Evolutionary conservation across 2,113 vertebrate species (phyloP).

Genomic region (Gallinago jamesoni): DNA sequence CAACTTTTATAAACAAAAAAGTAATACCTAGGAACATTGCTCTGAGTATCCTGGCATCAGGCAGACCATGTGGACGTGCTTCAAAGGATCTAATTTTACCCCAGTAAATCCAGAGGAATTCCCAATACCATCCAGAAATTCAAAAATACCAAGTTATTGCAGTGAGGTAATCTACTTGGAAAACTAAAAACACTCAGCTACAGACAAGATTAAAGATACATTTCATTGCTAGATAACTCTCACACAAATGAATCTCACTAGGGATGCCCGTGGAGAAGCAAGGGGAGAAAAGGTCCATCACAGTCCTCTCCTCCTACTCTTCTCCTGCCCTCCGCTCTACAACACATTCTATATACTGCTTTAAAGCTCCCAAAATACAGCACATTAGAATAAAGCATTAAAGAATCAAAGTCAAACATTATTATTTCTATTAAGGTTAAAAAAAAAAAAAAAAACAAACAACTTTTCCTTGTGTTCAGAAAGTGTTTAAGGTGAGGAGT

Average conservation of each 20-base stretch:
- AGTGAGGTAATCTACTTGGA: background rate
- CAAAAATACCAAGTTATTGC: background rate
- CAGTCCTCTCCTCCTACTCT: background rate
- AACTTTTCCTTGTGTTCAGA: background rate
- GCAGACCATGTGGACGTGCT: background rate
- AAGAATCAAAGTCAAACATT: background rate
- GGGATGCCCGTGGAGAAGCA: background rate
- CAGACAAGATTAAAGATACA: background rate
- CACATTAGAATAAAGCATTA: background rate
- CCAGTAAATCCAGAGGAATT: slow-evolving; percentile 2
- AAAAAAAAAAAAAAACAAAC: background rate
- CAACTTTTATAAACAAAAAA: background rate
- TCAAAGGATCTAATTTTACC: background rate
- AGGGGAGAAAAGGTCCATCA: background rate
- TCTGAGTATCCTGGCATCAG: background rate
- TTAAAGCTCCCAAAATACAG: background rate
- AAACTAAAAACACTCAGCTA: background rate
- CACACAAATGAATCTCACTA: background rate
- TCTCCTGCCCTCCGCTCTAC: background rate
- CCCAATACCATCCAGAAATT: background rate
- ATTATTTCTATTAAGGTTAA: background rate
- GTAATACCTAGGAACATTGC: background rate
- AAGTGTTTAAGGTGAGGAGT: background rate
- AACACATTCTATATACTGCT: background rate
- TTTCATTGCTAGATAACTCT: background rate